A percentile compares a stretch with the other conserved stretches of the same genome.
Evolutionary conservation across 2,113 vertebrate genomes (phyloP).

Genomic region (Aegithalos caudatus): DNA sequence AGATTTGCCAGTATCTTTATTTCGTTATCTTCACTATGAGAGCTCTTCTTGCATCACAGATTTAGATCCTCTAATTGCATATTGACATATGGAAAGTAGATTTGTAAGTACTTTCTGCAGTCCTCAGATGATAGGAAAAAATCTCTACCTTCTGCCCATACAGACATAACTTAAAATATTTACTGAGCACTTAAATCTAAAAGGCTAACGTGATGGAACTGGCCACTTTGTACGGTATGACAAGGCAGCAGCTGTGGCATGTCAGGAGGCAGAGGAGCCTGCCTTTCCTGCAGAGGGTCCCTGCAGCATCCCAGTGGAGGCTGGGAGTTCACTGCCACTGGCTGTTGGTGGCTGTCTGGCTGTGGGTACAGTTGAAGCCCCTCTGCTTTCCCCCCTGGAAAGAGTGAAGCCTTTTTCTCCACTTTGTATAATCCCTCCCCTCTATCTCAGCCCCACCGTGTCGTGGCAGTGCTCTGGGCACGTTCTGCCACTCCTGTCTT

Average conservation of each 20-base stretch:
- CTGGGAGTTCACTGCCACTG: neutral
- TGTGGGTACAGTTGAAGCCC: neutral
- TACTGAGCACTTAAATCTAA: constrained; percentile 33
- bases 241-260: neutral
- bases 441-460: neutral
- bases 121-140: constrained; percentile 15
- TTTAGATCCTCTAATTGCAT: constrained; percentile 36
- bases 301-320: neutral
- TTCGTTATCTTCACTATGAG: constrained; percentile 8
- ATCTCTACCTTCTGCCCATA: constrained; percentile 39
- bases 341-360: neutral
- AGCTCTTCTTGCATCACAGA: constrained; percentile 29
- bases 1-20: constrained; percentile 35
- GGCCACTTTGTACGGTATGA: neutral
- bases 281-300: neutral
- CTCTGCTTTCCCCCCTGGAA: neutral
- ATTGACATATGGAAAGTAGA: constrained; percentile 54
- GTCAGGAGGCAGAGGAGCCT: neutral
- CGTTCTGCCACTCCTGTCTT: neutral
- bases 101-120: constrained; percentile 30
- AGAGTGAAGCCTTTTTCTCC: neutral
- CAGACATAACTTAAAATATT: constrained; percentile 56
- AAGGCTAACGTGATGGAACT: constrained; percentile 35
- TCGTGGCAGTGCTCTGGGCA: neutral
- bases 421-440: neutral